A percentile compares a stretch with the other conserved stretches of the same genome.
Conservation (phyloP, 2,113 vertebrate species). For the Macquaria australasica region DNA sequence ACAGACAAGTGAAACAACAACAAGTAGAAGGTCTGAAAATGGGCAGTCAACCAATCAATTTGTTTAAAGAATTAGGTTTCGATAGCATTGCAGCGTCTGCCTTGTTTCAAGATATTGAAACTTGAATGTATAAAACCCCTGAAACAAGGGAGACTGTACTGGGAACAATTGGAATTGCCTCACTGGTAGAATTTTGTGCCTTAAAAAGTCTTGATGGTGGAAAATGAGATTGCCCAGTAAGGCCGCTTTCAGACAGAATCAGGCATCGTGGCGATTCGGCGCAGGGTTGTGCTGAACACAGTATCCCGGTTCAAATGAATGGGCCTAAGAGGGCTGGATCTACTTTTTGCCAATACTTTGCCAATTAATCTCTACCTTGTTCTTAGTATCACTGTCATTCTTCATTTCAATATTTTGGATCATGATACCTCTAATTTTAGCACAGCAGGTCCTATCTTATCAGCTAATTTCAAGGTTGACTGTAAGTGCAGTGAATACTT, state of each 20-base stretch:
- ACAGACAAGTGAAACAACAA: not conserved
- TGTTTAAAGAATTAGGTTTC: not conserved
- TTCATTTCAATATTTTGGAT: slow-evolving; percentile 30
- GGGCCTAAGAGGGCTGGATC: not conserved
- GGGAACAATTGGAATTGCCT: not conserved
- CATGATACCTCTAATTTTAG: slow-evolving; percentile 16
- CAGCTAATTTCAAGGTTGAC: slow-evolving; percentile 58
- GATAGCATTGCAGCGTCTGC: not conserved
- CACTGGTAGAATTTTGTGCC: not conserved
- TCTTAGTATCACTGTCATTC: slow-evolving; percentile 12
- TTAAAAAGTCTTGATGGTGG: not conserved
- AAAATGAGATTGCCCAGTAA: slow-evolving; percentile 2
- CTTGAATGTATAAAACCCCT: not conserved
- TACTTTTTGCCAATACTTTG: not conserved
- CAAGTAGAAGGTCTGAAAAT: not conserved
- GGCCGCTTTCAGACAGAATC: too few species aligned
- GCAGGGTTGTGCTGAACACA: too few species aligned
- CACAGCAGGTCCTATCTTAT: not conserved
- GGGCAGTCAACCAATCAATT: not conserved
- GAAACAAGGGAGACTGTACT: not conserved
- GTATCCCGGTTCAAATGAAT: too few species aligned
- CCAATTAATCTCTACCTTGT: not conserved
- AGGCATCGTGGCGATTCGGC: too few species aligned
- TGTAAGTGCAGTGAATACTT: slow-evolving; percentile 32
- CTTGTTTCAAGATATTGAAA: not conserved